Base-by-base conservation (phyloP, 2,797 vertebrate genomes). In the Silurus aristotelis region DNA sequence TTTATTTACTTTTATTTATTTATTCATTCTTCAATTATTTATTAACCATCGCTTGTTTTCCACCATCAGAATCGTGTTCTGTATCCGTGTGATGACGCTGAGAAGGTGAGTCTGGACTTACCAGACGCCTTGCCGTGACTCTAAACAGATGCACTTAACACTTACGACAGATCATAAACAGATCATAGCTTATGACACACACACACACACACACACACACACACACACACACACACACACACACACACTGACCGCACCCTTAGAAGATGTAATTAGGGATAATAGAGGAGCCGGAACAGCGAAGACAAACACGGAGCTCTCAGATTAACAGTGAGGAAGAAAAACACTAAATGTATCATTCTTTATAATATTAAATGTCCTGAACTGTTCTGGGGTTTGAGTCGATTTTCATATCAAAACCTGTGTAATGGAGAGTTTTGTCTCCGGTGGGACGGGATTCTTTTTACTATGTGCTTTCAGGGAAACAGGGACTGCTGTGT, bases 201-300 rank as follows among this genome's bases (percentile, higher is more conserved):
- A 61, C 60, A 61, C 60, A 61, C 58, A 61, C 60, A 61, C 60
- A 61, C 60, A 61, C 60, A 61, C 17, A 67, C 66, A 31, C 66
- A 67, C 64, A 67, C 12, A 14, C 64, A 67, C 64, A 67, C 25
- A 63, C 38, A 43, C 17, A 38, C 58, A 61, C 73, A 82, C 85
- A 76, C 43, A 80, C 17, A 43, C 80, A 87, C 78, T 84, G 81
- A 80, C 79, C 60, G 27, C 48, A 80, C 73, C 66, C 84, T 71
- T 55, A 20, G 71, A 82, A 87, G 83, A 89, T 83, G 81, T 79
- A 85, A 90, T 90, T 86, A 90, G 10, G 67, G 80, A 87, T 90
- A 89, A 89, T 82, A 83, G 84, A 55, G 58, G 22, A n/a, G 83
- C 70, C 82, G 17, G 75, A 87, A 85, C 87, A 67, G 64, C 14